These are phyloP conservation scores for Ornithorhynchus anatinus DNA, from an alignment of 2,113 vertebrate species.

Conservation along the genomic window DNA sequence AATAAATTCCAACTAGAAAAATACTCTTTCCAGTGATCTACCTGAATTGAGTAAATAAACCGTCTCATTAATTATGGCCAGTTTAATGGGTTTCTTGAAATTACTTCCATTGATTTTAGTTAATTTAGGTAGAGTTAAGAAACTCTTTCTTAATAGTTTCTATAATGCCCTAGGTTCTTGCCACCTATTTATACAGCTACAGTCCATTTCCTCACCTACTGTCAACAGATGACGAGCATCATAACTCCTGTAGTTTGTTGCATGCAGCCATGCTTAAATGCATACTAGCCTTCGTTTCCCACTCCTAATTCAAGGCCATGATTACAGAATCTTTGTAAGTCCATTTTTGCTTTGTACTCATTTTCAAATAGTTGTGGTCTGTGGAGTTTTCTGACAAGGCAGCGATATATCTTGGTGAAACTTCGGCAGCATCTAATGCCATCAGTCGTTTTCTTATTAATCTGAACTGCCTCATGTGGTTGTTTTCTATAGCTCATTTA, in stretches of 20 bases:
- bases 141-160: conserved; percentile 5
- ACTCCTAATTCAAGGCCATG: neutral
- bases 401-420: no score
- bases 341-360: neutral
- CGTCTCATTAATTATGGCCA: conserved; percentile 3
- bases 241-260: neutral
- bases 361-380: neutral
- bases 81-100: conserved; percentile 2
- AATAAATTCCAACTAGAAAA: conserved; percentile 9
- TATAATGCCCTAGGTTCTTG: neutral
- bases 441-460: no score
- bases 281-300: neutral
- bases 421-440: no score
- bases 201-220: neutral
- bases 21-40: conserved; percentile 2
- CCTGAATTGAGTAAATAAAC: conserved; percentile 7
- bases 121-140: conserved; percentile 4
- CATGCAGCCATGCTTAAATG: neutral
- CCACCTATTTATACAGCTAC: neutral
- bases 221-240: neutral
- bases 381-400: neutral
- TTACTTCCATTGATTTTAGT: neutral
- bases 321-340: neutral
- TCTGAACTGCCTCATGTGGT: no score
- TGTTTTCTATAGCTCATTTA: no score